Percentiles rank a stretch among this genome's conserved stretches.
phyloP scores from a whole-genome alignment of 2,888 invertebrate genomes.

The Meganola albula region DNA sequence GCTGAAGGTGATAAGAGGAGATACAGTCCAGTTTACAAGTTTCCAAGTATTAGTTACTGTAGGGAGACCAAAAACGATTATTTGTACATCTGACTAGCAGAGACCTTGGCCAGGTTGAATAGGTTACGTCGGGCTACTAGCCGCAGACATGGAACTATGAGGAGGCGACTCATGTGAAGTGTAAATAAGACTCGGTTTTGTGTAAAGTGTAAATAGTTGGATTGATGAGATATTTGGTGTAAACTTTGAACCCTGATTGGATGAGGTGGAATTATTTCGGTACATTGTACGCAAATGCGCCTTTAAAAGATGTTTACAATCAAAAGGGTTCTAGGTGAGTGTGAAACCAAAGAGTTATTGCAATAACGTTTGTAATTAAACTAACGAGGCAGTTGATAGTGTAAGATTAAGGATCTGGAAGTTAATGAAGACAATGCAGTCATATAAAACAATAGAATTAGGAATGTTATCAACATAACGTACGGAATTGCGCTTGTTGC shows the following conservation, averaged over 20 bases:
- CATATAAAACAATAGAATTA: too few species aligned
- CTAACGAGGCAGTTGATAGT: conserved; percentile 27
- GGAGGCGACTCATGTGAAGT: conserved; percentile 51
- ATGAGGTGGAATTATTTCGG: conserved; percentile 5
- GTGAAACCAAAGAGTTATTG: conserved; percentile 67
- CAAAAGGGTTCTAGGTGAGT: conserved; percentile 34
- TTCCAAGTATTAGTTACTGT: conserved; percentile 68
- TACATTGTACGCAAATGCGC: neutral
- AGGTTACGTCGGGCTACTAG: conserved; percentile 31
- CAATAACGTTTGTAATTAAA: conserved; percentile 36
- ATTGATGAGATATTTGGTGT: conserved; percentile 36
- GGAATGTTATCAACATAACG: too few species aligned
- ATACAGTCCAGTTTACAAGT: conserved; percentile 72
- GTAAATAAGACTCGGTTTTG: conserved; percentile 46
- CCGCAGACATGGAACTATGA: conserved; percentile 35
- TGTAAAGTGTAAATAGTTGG: conserved; percentile 58
- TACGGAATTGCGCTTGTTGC: too few species aligned
- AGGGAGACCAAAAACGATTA: conserved; percentile 69
- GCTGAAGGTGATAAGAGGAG: conserved; percentile 57
- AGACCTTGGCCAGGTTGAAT: conserved; percentile 32
- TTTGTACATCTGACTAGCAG: conserved; percentile 65
- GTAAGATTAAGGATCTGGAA: conserved; percentile 14
- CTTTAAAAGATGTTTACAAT: too few species aligned
- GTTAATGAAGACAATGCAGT: too few species aligned
- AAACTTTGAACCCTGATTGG: conserved; percentile 28